Conservation (phyloP, 2,888 invertebrate species). For the Cryptocephalus moraei region DNA sequence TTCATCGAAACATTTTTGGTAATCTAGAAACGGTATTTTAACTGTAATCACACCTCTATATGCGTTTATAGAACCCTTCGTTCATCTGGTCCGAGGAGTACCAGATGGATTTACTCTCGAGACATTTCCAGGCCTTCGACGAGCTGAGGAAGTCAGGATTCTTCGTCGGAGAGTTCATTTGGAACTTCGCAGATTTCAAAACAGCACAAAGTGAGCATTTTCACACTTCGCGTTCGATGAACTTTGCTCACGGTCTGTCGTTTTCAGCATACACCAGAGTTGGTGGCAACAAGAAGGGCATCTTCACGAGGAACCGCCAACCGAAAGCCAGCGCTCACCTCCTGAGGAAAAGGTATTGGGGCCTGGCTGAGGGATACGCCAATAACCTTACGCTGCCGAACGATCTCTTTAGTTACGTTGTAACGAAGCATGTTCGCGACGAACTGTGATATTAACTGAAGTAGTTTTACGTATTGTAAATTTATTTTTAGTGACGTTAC, state of each 20-base stretch:
- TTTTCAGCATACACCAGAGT: conserved; percentile 62
- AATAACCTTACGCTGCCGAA: conserved; percentile 42
- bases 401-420: conserved; percentile 33
- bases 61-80: conserved; percentile 49
- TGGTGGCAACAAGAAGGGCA: conserved; percentile 82
- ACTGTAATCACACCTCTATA: no score
- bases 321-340: conserved; percentile 84
- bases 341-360: conserved; percentile 66
- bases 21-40: no score
- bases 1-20: no score
- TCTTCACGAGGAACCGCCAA: conserved; percentile 81
- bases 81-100: conserved; percentile 96
- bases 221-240: neutral
- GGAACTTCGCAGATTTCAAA: conserved; percentile 99
- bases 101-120: conserved; percentile 70
- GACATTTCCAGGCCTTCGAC: conserved; percentile 91
- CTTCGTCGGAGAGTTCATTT: conserved; percentile 93
- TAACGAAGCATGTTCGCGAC: conserved; percentile 1
- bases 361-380: conserved; percentile 51
- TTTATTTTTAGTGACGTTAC: neutral
- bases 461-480: neutral
- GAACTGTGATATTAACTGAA: conserved; percentile 14
- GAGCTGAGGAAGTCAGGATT: conserved; percentile 59
- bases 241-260: neutral
- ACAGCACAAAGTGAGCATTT: conserved; percentile 62